phyloP scores from a whole-genome alignment of 2,797 vertebrate genomes.

The Lithobates sylvaticus region DNA sequence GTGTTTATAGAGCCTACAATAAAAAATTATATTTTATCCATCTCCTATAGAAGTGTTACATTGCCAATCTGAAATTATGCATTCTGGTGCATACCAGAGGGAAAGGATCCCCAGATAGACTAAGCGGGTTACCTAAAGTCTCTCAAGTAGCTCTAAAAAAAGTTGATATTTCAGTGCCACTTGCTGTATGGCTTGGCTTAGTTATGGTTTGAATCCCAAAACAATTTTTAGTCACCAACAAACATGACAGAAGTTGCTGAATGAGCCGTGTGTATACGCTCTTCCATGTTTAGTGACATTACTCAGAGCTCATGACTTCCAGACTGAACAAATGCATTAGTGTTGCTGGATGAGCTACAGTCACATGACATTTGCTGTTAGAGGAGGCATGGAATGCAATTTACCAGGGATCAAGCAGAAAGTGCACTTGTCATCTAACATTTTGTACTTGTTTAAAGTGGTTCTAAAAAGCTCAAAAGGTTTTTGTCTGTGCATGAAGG shows the following conservation, averaged over 20 bases:
- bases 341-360: background rate
- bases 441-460: background rate
- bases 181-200: background rate
- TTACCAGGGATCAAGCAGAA: background rate
- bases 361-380: background rate
- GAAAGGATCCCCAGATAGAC: too few species aligned
- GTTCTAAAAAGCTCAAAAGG: too few species aligned
- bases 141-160: background rate
- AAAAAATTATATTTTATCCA: too few species aligned
- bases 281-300: background rate
- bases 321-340: background rate
- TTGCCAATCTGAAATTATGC: too few species aligned
- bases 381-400: background rate
- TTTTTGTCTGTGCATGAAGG: too few species aligned
- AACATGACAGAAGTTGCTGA: background rate
- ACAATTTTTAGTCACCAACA: background rate
- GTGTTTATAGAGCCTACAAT: too few species aligned
- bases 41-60: too few species aligned
- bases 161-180: background rate
- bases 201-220: too few species aligned
- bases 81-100: too few species aligned
- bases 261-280: background rate
- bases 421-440: background rate
- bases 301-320: slow-evolving; percentile 21
- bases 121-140: background rate